Conservation (phyloP, 2,113 vertebrate species). For the Thoracochromis brauschi region DNA sequence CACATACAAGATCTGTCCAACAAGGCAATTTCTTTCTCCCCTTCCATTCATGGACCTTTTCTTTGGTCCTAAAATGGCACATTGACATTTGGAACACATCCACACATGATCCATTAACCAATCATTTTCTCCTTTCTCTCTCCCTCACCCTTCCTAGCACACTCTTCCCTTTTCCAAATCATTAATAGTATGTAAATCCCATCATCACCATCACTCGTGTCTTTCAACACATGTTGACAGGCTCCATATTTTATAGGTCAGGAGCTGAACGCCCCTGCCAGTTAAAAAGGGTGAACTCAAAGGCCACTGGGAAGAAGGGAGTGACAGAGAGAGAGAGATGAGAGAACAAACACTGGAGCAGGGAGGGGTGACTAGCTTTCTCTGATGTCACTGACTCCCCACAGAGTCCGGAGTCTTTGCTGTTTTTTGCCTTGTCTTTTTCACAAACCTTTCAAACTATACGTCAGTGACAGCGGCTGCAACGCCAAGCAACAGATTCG, state of each 20-base stretch:
- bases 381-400: conserved; percentile 38
- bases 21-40: neutral
- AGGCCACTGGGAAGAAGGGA: conserved; percentile 32
- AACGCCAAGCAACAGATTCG: conserved; percentile 31
- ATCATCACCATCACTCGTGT: conserved; percentile 25
- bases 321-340: conserved; percentile 24
- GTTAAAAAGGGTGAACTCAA: conserved; percentile 43
- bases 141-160: neutral
- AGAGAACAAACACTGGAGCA: conserved; percentile 10
- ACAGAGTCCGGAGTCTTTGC: neutral
- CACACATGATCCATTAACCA: conserved; percentile 36
- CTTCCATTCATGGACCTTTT: neutral
- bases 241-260: conserved; percentile 59
- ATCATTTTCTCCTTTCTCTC: neutral
- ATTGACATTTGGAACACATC: conserved; percentile 55
- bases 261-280: conserved; percentile 11
- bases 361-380: conserved; percentile 10
- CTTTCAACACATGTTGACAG: conserved; percentile 55
- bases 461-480: conserved; percentile 12
- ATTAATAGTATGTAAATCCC: conserved; percentile 59
- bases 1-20: neutral
- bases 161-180: conserved; percentile 16
- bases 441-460: conserved; percentile 33
- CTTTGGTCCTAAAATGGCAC: conserved; percentile 34
- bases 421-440: neutral